Conservation (phyloP, 2,113 vertebrate genomes). For the Seriola dumerili region DNA sequence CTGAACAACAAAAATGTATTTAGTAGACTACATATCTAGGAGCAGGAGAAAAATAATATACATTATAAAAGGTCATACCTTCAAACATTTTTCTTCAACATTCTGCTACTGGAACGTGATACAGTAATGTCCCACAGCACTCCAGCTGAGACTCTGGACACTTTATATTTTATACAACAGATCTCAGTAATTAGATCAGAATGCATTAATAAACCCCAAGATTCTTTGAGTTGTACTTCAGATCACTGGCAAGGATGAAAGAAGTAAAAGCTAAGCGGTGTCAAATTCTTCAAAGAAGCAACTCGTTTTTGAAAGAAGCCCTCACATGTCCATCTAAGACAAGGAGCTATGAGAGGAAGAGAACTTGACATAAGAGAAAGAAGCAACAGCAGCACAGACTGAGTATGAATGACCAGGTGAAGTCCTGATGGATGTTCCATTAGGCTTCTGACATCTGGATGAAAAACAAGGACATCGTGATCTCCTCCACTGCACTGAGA, state of each 20-base stretch:
- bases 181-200: constrained; percentile 58
- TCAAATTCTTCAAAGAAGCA: constrained; percentile 66
- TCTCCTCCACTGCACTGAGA: neutral
- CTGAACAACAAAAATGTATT: neutral
- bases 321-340: constrained; percentile 30
- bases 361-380: neutral
- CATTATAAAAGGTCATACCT: neutral
- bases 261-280: constrained; percentile 51
- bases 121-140: neutral
- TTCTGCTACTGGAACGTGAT: neutral
- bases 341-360: constrained; percentile 13
- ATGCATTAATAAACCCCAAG: constrained; percentile 57
- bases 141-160: neutral
- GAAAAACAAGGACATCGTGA: constrained; percentile 11
- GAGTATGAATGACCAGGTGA: constrained; percentile 28
- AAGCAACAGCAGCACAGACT: neutral
- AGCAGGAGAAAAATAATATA: neutral
- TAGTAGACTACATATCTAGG: neutral
- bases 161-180: constrained; percentile 21
- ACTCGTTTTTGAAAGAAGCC: constrained; percentile 41
- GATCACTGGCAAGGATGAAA: constrained; percentile 62
- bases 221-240: constrained; percentile 50
- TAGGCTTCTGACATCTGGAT: constrained; percentile 22
- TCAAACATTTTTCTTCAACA: neutral
- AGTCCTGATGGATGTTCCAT: constrained; percentile 40